Conservation (phyloP, 1,140 invertebrate genomes). For the Caenorhabditis inopinata region DNA sequence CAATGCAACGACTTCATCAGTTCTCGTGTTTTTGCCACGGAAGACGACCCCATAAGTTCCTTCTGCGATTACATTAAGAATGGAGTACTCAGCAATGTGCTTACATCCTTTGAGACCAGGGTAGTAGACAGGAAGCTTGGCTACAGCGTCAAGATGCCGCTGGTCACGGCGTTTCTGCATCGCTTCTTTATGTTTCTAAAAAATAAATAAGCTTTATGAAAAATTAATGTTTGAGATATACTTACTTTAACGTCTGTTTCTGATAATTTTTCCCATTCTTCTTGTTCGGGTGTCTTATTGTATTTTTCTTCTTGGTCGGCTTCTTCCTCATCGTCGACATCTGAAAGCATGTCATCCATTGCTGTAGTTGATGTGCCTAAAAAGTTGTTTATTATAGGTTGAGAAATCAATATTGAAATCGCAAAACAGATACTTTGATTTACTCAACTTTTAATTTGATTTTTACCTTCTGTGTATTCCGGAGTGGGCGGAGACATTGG, state of each 20-base stretch:
- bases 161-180: not conserved
- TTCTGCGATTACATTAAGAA: slow-evolving; percentile 93
- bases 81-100: slow-evolving; percentile 95
- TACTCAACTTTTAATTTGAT: too few relatives aligned
- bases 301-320: too few relatives aligned
- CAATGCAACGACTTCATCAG: slow-evolving; percentile 93
- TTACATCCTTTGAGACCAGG: slow-evolving; percentile 76
- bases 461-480: slow-evolving; percentile 50
- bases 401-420: too few relatives aligned
- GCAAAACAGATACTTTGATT: too few relatives aligned
- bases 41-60: slow-evolving; percentile 95
- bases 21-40: slow-evolving; percentile 89
- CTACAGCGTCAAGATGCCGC: slow-evolving; percentile 22
- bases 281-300: slow-evolving; percentile 50
- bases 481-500: not conserved
- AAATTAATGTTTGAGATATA: not conserved
- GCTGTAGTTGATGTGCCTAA: too few relatives aligned
- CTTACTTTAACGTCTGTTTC: not conserved
- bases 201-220: slow-evolving; percentile 31
- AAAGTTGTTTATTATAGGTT: too few relatives aligned
- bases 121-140: slow-evolving; percentile 59
- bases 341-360: too few relatives aligned
- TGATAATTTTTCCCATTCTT: slow-evolving; percentile 41
- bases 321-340: too few relatives aligned
- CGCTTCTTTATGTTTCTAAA: slow-evolving; percentile 50